Evolutionary conservation across 2,888 invertebrate genomes (phyloP), one percentile per base, ranked within the genome.

Genomic region (Mayetiola destructor): DNA sequence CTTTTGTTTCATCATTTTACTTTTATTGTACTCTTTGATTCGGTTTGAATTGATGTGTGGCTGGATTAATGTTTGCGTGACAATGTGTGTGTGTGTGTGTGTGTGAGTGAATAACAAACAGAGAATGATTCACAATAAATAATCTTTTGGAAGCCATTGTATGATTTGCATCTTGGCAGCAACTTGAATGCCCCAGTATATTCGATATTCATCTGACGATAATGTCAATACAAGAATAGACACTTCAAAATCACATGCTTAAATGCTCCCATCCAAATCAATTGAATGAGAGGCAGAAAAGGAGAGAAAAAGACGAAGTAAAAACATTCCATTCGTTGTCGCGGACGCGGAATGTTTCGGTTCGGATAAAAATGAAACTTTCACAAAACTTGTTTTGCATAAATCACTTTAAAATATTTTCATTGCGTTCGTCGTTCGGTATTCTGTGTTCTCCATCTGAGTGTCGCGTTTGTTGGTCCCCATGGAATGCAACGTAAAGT

Each of bases 381-480:
- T 48, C 48, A 48, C 48, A 48, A 48, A 48, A 48, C 48, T 48
- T 12, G 48, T 48, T 48, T 48, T 48, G 27, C 48, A 48, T 48
- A 48, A 48, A 48, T 27, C 12, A 48, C 27, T 48, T 39, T 39
- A 23, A 23, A 42, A 42, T 42, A 23, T 39, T 39, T 39, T 39
- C 39, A n/a, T 39, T 42, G 23, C 23, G 42, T 23, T 5, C 14
- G 21, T 8, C 2, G 23, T 12, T 32, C 32, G 6, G 6, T 32
- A 32, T 10, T 32, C 32, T n/a, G n/a, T n/a, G n/a, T n/a, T n/a
- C n/a, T n/a, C n/a, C n/a, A n/a, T n/a, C n/a, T n/a, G n/a, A n/a
- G n/a, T n/a, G n/a, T n/a, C n/a, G n/a, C n/a, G n/a, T n/a, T n/a
- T n/a, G n/a, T n/a, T n/a, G n/a, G n/a, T n/a, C n/a, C n/a, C n/a